phyloP scores from a whole-genome alignment of 2,888 invertebrate genomes.

The Tetranychus truncatus region DNA sequence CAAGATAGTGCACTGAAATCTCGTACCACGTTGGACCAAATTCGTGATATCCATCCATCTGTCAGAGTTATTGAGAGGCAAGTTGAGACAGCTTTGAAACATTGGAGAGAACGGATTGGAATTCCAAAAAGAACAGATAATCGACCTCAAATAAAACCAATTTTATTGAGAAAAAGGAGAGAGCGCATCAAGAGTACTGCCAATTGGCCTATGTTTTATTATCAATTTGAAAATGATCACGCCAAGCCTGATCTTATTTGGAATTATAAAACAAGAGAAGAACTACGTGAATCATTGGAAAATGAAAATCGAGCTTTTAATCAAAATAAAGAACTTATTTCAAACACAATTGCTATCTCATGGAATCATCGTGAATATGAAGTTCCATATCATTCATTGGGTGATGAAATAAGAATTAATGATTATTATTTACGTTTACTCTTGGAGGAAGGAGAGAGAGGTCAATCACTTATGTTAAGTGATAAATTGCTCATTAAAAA shows the following conservation, averaged over 20 bases:
- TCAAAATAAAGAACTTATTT: slow-evolving; percentile 61
- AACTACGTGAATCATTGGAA: slow-evolving; percentile 72
- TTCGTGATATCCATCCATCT: slow-evolving; percentile 24
- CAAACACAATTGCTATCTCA: slow-evolving; percentile 48
- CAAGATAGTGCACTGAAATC: slow-evolving; percentile 27
- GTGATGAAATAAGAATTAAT: slow-evolving; percentile 91
- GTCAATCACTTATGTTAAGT: slow-evolving; percentile 34
- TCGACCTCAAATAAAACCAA: slow-evolving; percentile 58
- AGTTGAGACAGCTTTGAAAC: slow-evolving; percentile 43
- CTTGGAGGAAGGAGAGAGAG: slow-evolving; percentile 56
- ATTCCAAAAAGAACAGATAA: slow-evolving; percentile 30
- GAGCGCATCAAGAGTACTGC: slow-evolving; percentile 67
- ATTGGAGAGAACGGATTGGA: slow-evolving; percentile 49
- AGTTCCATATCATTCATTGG: slow-evolving; percentile 75
- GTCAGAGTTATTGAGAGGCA: slow-evolving; percentile 33
- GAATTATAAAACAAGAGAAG: slow-evolving; percentile 97
- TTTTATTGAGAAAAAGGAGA: slow-evolving; percentile 70
- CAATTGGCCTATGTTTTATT: slow-evolving; percentile 86
- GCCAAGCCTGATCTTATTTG: slow-evolving; percentile 89
- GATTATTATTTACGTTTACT: slow-evolving; percentile 89
- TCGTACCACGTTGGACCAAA: slow-evolving; percentile 19
- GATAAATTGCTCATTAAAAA: slow-evolving; percentile 54
- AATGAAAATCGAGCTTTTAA: slow-evolving; percentile 77
- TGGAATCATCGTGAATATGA: slow-evolving; percentile 99
- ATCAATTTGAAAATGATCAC: slow-evolving; percentile 82